A percentile compares a stretch with the other conserved stretches of the same genome.
phyloP scores from a whole-genome alignment of 2,797 vertebrate genomes.

The Phataginus tetradactyla region DNA sequence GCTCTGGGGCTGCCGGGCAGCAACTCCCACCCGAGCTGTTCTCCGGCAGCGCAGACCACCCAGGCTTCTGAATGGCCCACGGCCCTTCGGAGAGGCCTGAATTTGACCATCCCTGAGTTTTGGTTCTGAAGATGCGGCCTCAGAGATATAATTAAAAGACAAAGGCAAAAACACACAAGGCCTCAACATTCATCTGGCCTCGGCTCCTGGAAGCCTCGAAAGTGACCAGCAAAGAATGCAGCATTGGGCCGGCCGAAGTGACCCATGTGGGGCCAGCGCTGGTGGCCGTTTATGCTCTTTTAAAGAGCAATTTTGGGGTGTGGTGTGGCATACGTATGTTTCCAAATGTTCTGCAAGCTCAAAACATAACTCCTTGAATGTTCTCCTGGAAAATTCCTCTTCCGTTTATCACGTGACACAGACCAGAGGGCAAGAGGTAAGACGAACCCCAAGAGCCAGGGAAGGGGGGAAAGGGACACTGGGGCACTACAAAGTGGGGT shows the following conservation, averaged over 20 bases:
- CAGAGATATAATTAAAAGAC: neutral
- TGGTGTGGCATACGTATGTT: too few relatives aligned
- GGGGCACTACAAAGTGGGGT: neutral
- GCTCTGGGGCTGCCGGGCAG: neutral
- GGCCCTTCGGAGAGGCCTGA: neutral
- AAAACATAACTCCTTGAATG: neutral
- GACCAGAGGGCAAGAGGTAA: neutral
- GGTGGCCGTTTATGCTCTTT: neutral
- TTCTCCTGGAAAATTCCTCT: neutral
- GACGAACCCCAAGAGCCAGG: neutral
- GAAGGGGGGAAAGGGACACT: neutral
- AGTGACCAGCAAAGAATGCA: neutral
- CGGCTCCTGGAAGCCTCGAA: neutral
- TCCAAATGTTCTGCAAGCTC: neutral
- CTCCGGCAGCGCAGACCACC: neutral
- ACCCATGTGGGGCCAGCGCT: neutral
- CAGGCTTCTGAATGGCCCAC: neutral
- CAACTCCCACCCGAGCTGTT: neutral
- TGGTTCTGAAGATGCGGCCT: neutral
- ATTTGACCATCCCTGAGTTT: neutral
- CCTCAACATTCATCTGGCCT: neutral
- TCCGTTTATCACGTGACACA: neutral
- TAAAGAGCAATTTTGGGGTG: neutral
- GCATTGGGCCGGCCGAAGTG: neutral
- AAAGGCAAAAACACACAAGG: neutral